A percentile compares a stretch with the other conserved stretches of the same genome.
phyloP scores from a whole-genome alignment of 1,140 invertebrate species.

The Lepidurus packardi region DNA sequence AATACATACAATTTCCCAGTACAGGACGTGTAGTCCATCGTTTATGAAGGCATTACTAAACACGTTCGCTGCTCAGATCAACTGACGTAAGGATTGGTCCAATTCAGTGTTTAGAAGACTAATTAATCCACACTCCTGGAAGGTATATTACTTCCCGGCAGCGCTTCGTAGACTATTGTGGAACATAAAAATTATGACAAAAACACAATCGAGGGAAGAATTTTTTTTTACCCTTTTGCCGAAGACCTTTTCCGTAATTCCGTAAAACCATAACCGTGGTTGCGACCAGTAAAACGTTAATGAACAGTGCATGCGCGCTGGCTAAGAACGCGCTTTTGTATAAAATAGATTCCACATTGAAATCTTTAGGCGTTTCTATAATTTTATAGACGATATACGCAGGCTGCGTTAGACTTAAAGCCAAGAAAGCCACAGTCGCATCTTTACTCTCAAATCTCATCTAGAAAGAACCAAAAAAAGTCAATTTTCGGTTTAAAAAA shows the following conservation, averaged over 20 bases:
- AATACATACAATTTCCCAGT: neutral
- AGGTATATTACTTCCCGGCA: constrained; percentile 1
- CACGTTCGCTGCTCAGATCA: neutral
- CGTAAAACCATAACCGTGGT: neutral
- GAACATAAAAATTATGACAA: neutral
- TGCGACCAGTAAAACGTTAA: neutral
- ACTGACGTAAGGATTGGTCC: neutral
- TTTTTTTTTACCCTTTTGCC: constrained; percentile 8
- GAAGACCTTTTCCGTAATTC: constrained; percentile 29
- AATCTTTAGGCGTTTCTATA: neutral
- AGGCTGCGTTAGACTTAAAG: constrained; percentile 13
- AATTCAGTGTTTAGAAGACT: neutral
- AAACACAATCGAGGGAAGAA: neutral
- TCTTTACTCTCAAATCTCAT: constrained; percentile 24
- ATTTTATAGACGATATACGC: constrained; percentile 5
- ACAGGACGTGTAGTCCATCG: neutral
- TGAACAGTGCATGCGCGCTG: neutral
- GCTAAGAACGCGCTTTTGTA: constrained; percentile 25
- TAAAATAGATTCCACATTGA: neutral
- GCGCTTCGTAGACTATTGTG: constrained; percentile 13
- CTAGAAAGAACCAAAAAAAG: constrained; percentile 12
- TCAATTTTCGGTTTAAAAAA: neutral
- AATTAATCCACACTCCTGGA: neutral
- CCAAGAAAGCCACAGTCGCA: constrained; percentile 17
- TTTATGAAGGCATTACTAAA: neutral